These are phyloP conservation scores for Micrasema longulum DNA, from an alignment of 1,140 invertebrate genomes.

Conservation along the genomic window DNA sequence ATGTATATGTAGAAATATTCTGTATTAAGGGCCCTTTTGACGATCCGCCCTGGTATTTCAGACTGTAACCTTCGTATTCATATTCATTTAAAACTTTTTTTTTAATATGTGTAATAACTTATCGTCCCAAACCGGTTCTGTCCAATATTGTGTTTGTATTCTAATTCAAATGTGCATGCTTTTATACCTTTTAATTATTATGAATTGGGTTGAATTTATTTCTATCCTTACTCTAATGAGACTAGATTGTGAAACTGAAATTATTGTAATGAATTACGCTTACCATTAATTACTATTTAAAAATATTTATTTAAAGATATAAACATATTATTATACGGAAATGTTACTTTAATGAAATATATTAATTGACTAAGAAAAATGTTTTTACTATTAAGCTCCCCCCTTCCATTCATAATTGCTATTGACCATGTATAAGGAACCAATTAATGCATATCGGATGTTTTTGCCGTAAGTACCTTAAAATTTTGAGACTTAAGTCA, in stretches of 20 bases:
- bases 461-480: too few species aligned
- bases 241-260: conserved; percentile 18
- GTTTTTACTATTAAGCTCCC: too few species aligned
- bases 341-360: conserved; percentile 33
- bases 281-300: conserved; percentile 29
- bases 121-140: conserved; percentile 15
- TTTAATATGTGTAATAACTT: conserved; percentile 1
- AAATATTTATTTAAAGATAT: conserved; percentile 22
- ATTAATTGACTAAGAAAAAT: conserved; percentile 3
- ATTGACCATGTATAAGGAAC: too few species aligned
- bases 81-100: conserved; percentile 10
- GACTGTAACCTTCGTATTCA: conserved; percentile 8
- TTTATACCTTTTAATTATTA: background rate
- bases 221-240: background rate
- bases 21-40: conserved; percentile 3
- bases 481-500: too few species aligned
- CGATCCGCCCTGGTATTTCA: conserved; percentile 23
- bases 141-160: conserved; percentile 16
- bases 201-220: conserved; percentile 6
- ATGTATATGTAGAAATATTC: background rate
- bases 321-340: conserved; percentile 7
- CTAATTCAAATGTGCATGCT: background rate
- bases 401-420: too few species aligned
- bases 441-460: too few species aligned
- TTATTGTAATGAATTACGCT: conserved; percentile 33